Conservation (phyloP, 1,140 invertebrate genomes). For the Metaphire vulgaris region DNA sequence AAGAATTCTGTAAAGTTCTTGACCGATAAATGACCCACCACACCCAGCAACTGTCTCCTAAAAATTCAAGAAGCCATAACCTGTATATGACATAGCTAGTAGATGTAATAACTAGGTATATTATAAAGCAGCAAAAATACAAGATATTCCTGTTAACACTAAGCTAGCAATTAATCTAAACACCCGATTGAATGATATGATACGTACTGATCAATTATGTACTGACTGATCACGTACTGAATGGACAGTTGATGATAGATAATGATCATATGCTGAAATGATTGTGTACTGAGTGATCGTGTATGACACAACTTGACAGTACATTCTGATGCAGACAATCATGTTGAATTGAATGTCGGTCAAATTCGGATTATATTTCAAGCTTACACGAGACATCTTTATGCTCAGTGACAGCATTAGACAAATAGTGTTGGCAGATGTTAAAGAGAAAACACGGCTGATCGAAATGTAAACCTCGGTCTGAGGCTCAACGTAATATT, state of each 20-base stretch:
- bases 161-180: too few species aligned
- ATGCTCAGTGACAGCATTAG: neutral
- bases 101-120: neutral
- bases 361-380: too few species aligned
- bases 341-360: too few species aligned
- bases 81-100: neutral
- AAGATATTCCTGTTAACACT: too few species aligned
- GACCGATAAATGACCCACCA: neutral
- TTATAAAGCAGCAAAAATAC: neutral
- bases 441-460: neutral
- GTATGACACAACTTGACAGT: neutral
- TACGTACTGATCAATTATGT: neutral
- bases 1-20: neutral
- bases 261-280: neutral
- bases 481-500: neutral
- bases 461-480: neutral
- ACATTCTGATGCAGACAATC: neutral
- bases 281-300: neutral
- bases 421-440: neutral
- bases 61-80: neutral
- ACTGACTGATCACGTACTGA: neutral
- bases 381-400: neutral
- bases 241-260: neutral
- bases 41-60: neutral
- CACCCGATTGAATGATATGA: too few species aligned